phyloP scores from a whole-genome alignment of 2,888 invertebrate species.

The Buathra laborator region DNA sequence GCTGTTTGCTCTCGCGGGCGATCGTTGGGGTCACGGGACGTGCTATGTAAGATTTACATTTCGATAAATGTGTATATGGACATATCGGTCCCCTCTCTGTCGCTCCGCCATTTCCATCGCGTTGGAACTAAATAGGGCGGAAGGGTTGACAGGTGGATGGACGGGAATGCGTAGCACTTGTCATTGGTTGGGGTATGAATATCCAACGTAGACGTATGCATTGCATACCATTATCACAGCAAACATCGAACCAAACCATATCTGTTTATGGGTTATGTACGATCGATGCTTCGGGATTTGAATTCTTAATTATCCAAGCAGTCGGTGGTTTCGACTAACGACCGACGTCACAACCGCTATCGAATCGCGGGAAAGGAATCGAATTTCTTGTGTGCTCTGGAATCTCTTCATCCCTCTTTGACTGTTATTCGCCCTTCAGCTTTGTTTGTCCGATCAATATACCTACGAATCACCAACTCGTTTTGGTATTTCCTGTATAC shows the following conservation, averaged over 20 bases:
- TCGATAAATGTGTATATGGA: slow-evolving; percentile 17
- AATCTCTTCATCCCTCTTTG: background rate
- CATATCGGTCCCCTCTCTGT: background rate
- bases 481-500: background rate
- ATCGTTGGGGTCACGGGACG: background rate
- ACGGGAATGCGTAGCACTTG: slow-evolving; percentile 14
- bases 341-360: background rate
- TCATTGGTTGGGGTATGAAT: background rate
- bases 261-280: background rate
- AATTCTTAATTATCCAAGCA: background rate
- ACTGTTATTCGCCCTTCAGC: background rate
- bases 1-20: background rate
- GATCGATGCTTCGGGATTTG: slow-evolving; percentile 8
- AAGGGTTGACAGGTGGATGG: slow-evolving; percentile 42
- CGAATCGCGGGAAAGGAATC: background rate
- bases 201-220: background rate
- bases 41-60: slow-evolving; percentile 31
- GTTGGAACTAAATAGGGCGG: slow-evolving; percentile 8
- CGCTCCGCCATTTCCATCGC: background rate
- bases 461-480: background rate
- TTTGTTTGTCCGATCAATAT: slow-evolving; percentile 11
- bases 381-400: background rate
- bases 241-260: background rate
- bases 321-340: background rate
- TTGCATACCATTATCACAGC: background rate